A percentile compares a stretch with the other conserved stretches of the same genome.
Evolutionary conservation across 1,140 invertebrate species (phyloP).

Genomic region (Vollenhovia emeryi): DNA sequence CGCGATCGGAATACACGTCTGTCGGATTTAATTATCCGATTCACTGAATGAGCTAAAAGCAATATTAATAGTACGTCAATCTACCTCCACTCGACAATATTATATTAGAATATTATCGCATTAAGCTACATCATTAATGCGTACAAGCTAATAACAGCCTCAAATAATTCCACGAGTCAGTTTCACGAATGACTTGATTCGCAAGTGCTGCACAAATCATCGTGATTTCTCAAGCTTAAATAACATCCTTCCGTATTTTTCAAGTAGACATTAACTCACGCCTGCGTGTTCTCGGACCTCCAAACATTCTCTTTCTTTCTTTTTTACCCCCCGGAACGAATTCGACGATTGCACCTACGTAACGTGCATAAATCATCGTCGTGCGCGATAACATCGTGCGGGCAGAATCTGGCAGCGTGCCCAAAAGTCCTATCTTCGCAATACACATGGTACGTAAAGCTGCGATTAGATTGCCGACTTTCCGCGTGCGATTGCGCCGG

Average conservation of each 20-base stretch:
- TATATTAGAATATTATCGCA: background rate
- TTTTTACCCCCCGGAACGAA: background rate
- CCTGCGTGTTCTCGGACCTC: background rate
- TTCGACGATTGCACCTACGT: slow-evolving; percentile 31
- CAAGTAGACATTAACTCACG: background rate
- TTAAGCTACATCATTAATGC: background rate
- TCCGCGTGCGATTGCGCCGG: background rate
- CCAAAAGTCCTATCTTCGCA: slow-evolving; percentile 29
- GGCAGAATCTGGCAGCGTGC: slow-evolving; percentile 22
- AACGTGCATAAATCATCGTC: slow-evolving; percentile 41
- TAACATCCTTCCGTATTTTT: background rate
- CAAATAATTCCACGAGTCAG: background rate
- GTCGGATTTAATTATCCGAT: slow-evolving; percentile 23
- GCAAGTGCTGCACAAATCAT: background rate
- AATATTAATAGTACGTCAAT: slow-evolving; percentile 1
- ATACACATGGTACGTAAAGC: slow-evolving; percentile 30
- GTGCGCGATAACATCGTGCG: slow-evolving; percentile 30
- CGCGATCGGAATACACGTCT: background rate
- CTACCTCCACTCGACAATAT: background rate
- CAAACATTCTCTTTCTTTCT: background rate
- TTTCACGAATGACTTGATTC: background rate
- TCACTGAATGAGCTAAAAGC: slow-evolving; percentile 7
- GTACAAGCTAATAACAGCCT: background rate
- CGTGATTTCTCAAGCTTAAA: background rate
- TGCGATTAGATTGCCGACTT: slow-evolving; percentile 12